These are phyloP conservation scores for Standfussiana lucernea DNA, from an alignment of 2,888 invertebrate genomes.

Conservation along the genomic window DNA sequence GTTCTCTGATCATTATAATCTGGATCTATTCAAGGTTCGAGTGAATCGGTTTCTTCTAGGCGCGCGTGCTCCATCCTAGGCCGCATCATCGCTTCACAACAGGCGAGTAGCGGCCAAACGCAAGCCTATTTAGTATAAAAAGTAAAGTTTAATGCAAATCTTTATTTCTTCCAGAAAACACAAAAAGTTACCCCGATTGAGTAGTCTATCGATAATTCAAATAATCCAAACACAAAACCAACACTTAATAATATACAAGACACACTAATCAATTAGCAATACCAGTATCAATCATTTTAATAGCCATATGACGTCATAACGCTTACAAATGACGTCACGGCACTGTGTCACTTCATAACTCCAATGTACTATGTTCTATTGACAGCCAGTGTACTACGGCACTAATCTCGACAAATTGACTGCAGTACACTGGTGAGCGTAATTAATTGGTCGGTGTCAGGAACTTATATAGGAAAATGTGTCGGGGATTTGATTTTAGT, in stretches of 20 bases:
- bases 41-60: too few relatives aligned
- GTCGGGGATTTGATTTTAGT: constrained; percentile 8
- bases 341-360: constrained; percentile 68
- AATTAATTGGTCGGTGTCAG: constrained; percentile 43
- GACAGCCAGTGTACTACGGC: constrained; percentile 69
- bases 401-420: constrained; percentile 78
- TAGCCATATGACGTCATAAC: constrained; percentile 58
- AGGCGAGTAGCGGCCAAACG: too few relatives aligned
- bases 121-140: too few relatives aligned
- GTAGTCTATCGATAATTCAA: not conserved
- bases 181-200: too few relatives aligned
- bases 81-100: too few relatives aligned
- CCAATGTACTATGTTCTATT: constrained; percentile 65
- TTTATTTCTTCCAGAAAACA: not conserved
- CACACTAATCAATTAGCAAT: constrained; percentile 55
- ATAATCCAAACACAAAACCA: not conserved
- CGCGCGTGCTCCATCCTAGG: too few relatives aligned
- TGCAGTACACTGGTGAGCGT: constrained; percentile 65
- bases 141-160: too few relatives aligned
- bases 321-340: constrained; percentile 62
- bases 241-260: not conserved
- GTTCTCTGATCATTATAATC: too few relatives aligned
- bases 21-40: too few relatives aligned
- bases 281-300: constrained; percentile 63
- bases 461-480: constrained; percentile 39